Evolutionary conservation across 2,797 vertebrate genomes (phyloP).

Genomic region (Ibycter americanus): DNA sequence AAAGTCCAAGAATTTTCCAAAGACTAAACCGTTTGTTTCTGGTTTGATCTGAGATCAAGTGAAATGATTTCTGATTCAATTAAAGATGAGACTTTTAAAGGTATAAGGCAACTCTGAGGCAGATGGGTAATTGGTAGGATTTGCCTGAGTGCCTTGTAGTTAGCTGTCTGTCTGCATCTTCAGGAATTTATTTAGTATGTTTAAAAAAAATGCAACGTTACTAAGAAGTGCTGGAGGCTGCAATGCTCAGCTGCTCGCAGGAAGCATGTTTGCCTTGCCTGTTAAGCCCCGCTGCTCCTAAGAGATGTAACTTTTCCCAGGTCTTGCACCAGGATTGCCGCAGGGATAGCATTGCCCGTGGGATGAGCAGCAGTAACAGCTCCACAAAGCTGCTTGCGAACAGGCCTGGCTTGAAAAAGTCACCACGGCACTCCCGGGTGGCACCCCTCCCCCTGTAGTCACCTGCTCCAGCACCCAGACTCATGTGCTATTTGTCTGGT

Average conservation of each 20-base stretch:
- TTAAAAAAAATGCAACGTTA: background rate
- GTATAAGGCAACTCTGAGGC: background rate
- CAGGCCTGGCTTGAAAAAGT: background rate
- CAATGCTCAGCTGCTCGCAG: background rate
- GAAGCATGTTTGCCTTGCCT: fast-evolving
- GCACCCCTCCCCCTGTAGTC: background rate
- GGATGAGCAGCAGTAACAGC: background rate
- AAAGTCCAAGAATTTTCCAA: background rate
- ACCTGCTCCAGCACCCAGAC: background rate
- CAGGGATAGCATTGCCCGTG: background rate
- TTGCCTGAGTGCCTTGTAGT: background rate
- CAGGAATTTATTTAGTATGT: background rate
- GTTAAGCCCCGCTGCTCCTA: background rate
- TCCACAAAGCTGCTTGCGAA: background rate
- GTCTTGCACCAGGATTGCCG: background rate
- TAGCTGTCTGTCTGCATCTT: background rate
- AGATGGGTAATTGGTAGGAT: background rate
- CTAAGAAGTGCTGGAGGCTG: background rate
- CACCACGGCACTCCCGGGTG: background rate
- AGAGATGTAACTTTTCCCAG: background rate
- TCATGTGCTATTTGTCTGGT: background rate
- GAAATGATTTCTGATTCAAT: background rate
- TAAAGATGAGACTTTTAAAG: background rate
- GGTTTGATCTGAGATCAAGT: background rate
- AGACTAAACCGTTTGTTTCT: background rate